These are phyloP conservation scores for Aegotheles bennettii DNA, from an alignment of 2,113 vertebrate species.

Conservation along the genomic window DNA sequence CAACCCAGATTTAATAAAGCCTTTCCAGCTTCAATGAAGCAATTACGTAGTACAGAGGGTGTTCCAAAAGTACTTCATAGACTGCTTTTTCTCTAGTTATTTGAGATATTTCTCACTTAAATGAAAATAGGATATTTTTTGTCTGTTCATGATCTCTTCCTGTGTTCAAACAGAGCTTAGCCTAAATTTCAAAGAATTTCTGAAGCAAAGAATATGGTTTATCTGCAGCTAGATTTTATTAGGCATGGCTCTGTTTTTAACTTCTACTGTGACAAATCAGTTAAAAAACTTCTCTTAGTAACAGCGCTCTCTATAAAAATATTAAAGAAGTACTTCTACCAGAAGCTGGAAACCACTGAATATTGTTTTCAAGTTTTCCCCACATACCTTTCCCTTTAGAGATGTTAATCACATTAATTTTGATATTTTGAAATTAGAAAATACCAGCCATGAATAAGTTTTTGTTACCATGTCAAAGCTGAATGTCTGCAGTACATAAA, in stretches of 20 bases:
- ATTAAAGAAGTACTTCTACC: not conserved
- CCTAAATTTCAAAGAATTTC: not conserved
- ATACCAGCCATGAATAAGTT: not conserved
- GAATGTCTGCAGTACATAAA: not conserved
- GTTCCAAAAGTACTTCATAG: not conserved
- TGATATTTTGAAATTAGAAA: not conserved
- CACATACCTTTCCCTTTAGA: not conserved
- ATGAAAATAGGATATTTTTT: not conserved
- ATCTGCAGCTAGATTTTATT: not conserved
- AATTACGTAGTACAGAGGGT: not conserved
- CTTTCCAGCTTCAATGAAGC: not conserved
- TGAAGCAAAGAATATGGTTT: not conserved
- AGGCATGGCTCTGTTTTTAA: not conserved
- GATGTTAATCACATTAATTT: not conserved
- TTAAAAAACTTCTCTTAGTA: not conserved
- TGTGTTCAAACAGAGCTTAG: not conserved
- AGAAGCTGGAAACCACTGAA: not conserved
- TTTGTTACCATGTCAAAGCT: not conserved
- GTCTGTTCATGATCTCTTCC: not conserved
- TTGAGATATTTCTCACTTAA: not conserved
- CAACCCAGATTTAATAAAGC: not conserved
- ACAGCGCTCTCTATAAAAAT: not conserved
- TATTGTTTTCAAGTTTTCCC: not conserved
- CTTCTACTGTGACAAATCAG: not conserved
- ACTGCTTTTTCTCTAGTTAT: not conserved